Conservation (phyloP, 1,140 invertebrate species). For the Trigoniulus corallinus region DNA sequence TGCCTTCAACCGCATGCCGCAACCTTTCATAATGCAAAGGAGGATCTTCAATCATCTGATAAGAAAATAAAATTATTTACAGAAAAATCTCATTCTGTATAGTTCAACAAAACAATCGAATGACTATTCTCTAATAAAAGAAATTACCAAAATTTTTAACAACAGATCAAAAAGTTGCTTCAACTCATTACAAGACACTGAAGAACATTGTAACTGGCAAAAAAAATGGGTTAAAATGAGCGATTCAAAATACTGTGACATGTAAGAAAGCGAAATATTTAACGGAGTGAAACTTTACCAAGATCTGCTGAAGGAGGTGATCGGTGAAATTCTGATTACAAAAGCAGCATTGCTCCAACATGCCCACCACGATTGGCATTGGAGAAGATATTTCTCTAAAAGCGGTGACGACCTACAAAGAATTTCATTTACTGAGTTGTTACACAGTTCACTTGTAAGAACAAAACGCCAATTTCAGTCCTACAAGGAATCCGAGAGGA, state of each 20-base stretch:
- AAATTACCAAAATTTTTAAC: slow-evolving; percentile 26
- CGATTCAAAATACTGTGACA: neutral
- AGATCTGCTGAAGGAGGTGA: slow-evolving; percentile 24
- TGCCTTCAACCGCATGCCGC: slow-evolving; percentile 28
- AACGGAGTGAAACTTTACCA: slow-evolving; percentile 20
- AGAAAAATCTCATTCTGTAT: neutral
- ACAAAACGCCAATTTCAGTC: no score
- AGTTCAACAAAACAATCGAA: neutral
- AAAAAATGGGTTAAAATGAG: slow-evolving; percentile 1
- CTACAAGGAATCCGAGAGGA: no score
- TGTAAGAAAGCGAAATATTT: neutral
- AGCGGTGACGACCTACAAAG: slow-evolving; percentile 18
- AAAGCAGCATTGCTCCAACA: slow-evolving; percentile 27
- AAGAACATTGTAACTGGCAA: slow-evolving; percentile 27
- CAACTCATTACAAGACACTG: slow-evolving; percentile 30
- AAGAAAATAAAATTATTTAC: slow-evolving; percentile 1
- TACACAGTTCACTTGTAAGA: no score
- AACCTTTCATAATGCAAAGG: slow-evolving; percentile 25
- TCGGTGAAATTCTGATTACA: slow-evolving; percentile 26
- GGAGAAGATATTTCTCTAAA: slow-evolving; percentile 21
- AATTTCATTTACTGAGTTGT: no score
- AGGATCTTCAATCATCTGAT: slow-evolving; percentile 26
- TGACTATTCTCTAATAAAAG: no score
- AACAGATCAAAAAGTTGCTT: slow-evolving; percentile 26
- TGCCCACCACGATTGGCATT: slow-evolving; percentile 20